Conservation (phyloP, 2,113 vertebrate species). For the Leuciscus idus region DNA sequence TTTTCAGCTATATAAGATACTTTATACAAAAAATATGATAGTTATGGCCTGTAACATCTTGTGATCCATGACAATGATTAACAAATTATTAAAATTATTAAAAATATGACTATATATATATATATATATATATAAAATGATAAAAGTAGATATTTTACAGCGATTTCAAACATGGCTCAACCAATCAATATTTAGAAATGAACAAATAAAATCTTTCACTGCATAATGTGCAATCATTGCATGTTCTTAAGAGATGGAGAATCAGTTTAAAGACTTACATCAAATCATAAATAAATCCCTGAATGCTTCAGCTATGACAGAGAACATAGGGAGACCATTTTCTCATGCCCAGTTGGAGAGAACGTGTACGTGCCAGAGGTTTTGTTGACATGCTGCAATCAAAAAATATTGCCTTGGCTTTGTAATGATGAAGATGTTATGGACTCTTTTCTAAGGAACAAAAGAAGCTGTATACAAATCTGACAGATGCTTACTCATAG, state of each 20-base stretch:
- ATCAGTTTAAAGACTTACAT: not conserved
- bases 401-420: not conserved
- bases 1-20: no score
- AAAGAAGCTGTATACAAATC: not conserved
- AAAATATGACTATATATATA: no score
- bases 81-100: no score
- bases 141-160: no score
- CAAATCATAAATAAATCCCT: slow-evolving; percentile 8
- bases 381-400: not conserved
- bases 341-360: not conserved
- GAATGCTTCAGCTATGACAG: not conserved
- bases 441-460: not conserved
- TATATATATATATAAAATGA: not conserved
- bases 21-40: no score
- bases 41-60: no score
- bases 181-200: not conserved
- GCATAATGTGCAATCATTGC: not conserved
- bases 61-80: no score
- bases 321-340: not conserved
- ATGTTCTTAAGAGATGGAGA: not conserved
- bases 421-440: not conserved
- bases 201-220: not conserved
- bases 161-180: not conserved
- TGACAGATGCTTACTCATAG: not conserved
- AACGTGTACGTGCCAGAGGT: not conserved